Base-by-base conservation (phyloP, 2,113 vertebrate genomes). In the Sturnira hondurensis region DNA sequence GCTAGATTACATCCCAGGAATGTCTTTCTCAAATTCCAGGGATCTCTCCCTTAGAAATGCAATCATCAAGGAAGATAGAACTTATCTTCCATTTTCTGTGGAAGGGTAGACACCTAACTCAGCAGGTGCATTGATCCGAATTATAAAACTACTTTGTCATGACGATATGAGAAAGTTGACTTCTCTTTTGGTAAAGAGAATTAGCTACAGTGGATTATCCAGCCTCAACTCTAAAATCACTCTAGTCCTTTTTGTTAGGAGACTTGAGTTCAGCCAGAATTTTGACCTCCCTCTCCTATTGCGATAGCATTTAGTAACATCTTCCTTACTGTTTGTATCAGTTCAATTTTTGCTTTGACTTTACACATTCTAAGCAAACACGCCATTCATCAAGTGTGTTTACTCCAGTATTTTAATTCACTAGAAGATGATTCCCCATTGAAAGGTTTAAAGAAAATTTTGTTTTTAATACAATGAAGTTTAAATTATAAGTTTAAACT, bases 401-500 rank as follows among this genome's bases (percentile, higher is more conserved):
- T 77, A 89, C 1, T 56, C 12, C 47, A 36, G 17, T 54, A 8
- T 83, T 73, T 89, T 56, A 83, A 47, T 41, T 61, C 22, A 83
- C 7, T 58, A 58, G 91, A 63, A 80, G 17, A 71, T 33, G 38
- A 10, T 58, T 70, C 16, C 14, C 0, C 7, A n/a, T 1, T 19
- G 2, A 65, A 85, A 71, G 2, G 3, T 33, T 77, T 50, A 65
- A 81, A 71, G 45, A 70, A 74, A 45, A 22, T 56, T 89, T 86
- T 76, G 58, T 28, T 78, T 92, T 91, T 89, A 89, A 71, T 91
- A 36, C 93, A 93, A 19, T 41, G 11, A 81, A 81, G 15, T 50
- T 94, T 45, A 63, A 89, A 41, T n/a, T 73, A 80, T 68, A 43
- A 70, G 24, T 65, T 82, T 94, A 78, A 58, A 41, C 86, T 68